Evolutionary conservation across 2,888 invertebrate species (phyloP), one percentile per base, ranked within the genome.

Genomic region (Drosophila leonis): DNA sequence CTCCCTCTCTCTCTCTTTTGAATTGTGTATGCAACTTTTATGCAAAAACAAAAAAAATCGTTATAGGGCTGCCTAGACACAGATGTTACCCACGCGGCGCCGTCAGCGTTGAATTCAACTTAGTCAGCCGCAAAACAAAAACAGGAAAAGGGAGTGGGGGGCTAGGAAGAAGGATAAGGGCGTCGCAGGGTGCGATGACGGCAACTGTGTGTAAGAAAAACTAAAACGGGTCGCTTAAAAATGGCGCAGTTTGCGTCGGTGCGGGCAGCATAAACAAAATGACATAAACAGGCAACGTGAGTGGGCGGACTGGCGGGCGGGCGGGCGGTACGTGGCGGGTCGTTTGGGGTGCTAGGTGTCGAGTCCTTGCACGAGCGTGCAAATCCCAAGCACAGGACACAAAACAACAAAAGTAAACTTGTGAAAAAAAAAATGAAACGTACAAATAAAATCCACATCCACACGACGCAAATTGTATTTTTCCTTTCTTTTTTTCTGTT

Each of bases 321-420:
- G n/a, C n/a, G 33, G 29, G 39, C n/a, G 52, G 31, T n/a, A n/a
- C 20, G 51, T 13, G 51, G 15, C 12, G 29, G 54, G 33, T 42
- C 31, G 42, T 18, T 42, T 18, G 27, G 56, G 42, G 37, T 51
- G 24, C 37, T 52, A 78, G 75, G 68, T 72, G 84, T 75, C 75
- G 71, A 89, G 81, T 82, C 88, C 86, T 84, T 86, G 84, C 82
- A 82, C 80, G 74, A 84, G 78, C 78, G 80, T 75, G 71, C 84
- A 82, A 86, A 83, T 84, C 80, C 83, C 78, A 71, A 75, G 78
- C 78, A 67, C 76, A 57, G 75, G 75, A 77, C 73, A 57, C 63
- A 72, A 68, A 78, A 75, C 72, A 75, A 81, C 80, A 78, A 78
- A 81, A 72, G 70, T 80, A 68, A 86, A 79, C 63, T 72, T 79